Conservation (phyloP, 2,888 invertebrate species). For the Hymenopus coronatus region DNA sequence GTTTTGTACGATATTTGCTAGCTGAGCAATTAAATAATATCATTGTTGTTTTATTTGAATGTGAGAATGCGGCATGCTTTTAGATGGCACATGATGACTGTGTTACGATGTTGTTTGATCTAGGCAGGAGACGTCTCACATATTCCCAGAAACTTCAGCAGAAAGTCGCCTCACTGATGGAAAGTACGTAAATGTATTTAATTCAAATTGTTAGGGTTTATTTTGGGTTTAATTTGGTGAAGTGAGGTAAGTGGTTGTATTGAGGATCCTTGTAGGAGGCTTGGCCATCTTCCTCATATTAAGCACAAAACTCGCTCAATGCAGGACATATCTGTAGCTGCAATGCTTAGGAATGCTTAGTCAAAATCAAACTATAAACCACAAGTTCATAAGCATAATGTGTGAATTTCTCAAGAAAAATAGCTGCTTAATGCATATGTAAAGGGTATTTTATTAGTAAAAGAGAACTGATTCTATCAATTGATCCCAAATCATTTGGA, state of each 20-base stretch:
- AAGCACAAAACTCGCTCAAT: not conserved
- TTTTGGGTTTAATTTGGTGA: not conserved
- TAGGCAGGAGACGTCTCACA: conserved; percentile 42
- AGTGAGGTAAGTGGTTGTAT: not conserved
- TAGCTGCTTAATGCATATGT: too few relatives aligned
- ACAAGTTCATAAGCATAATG: too few relatives aligned
- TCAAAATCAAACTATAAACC: too few relatives aligned
- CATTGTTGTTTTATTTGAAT: not conserved
- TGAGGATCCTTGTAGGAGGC: not conserved
- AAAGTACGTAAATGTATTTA: conserved; percentile 47
- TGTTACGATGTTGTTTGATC: conserved; percentile 34
- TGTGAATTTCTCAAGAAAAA: too few relatives aligned
- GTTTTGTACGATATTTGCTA: not conserved
- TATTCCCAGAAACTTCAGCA: conserved; percentile 51
- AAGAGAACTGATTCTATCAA: too few relatives aligned
- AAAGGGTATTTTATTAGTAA: too few relatives aligned
- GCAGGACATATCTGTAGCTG: not conserved
- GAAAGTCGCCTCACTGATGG: conserved; percentile 49
- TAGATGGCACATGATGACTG: conserved; percentile 1
- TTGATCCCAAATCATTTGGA: too few relatives aligned
- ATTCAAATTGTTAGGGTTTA: not conserved
- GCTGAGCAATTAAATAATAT: not conserved
- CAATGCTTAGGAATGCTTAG: not conserved
- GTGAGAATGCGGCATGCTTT: not conserved
- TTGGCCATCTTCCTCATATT: not conserved